phyloP scores from a whole-genome alignment of 2,888 invertebrate genomes.

The Myathropa florea region DNA sequence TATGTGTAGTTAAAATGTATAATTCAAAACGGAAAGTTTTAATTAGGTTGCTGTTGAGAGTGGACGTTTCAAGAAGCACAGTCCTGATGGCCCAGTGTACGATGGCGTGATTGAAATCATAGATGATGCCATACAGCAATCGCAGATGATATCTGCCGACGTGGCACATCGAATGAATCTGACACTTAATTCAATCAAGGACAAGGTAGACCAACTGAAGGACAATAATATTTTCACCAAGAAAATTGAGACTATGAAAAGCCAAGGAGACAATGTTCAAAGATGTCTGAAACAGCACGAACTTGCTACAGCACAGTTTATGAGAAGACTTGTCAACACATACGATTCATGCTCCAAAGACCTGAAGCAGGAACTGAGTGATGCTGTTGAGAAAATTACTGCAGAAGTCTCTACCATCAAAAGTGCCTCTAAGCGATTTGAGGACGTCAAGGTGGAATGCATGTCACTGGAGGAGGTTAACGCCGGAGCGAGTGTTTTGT shows the following conservation, averaged over 20 bases:
- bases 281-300: slow-evolving; percentile 56
- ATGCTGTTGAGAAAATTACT: slow-evolving; percentile 6
- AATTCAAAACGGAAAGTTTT: background rate
- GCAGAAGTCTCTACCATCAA: background rate
- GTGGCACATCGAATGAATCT: slow-evolving; percentile 33
- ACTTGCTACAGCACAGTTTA: slow-evolving; percentile 39
- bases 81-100: slow-evolving; percentile 44
- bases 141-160: slow-evolving; percentile 30
- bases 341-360: slow-evolving; percentile 50
- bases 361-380: slow-evolving; percentile 30
- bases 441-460: slow-evolving; percentile 13
- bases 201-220: slow-evolving; percentile 43
- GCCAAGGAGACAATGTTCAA: slow-evolving; percentile 11
- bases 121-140: slow-evolving; percentile 25
- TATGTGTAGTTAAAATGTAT: background rate
- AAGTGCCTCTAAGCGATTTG: background rate
- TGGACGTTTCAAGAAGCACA: slow-evolving; percentile 1
- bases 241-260: slow-evolving; percentile 36
- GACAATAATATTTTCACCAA: slow-evolving; percentile 33
- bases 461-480: background rate
- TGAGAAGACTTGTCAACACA: slow-evolving; percentile 39
- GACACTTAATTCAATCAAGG: slow-evolving; percentile 40
- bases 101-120: slow-evolving; percentile 43
- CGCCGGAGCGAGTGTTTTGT: slow-evolving; percentile 32
- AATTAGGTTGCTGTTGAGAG: slow-evolving; percentile 34